Evolutionary conservation across 2,888 invertebrate species (phyloP).

Genomic region (Encarsia formosa): DNA sequence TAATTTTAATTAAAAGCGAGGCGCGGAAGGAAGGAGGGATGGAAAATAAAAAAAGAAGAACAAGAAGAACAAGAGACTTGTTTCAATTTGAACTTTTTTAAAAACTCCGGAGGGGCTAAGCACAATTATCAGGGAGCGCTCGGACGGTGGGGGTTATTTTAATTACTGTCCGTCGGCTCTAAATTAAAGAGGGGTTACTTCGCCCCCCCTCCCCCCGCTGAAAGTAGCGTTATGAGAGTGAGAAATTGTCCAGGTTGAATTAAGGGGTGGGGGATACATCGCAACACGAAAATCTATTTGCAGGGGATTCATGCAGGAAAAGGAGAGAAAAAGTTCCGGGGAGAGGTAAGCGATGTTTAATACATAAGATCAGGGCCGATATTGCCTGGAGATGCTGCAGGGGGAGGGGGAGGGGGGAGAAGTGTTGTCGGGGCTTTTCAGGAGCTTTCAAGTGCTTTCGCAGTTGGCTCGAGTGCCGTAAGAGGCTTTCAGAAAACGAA

Average conservation of each 20-base stretch:
- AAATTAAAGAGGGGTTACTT: constrained; percentile 51
- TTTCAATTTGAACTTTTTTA: background rate
- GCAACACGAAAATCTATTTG: too few species aligned
- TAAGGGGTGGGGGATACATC: too few species aligned
- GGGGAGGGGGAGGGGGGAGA: constrained; percentile 29
- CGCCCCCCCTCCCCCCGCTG: constrained; percentile 25
- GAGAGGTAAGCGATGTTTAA: constrained; percentile 8
- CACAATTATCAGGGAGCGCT: constrained; percentile 41
- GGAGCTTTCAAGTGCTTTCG: constrained; percentile 52
- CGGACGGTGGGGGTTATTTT: constrained; percentile 48
- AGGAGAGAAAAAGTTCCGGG: constrained; percentile 36
- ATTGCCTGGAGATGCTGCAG: constrained; percentile 6
- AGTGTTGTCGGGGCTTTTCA: constrained; percentile 51
- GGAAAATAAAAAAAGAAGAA: too few species aligned
- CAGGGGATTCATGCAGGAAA: too few species aligned
- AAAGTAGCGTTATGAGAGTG: too few species aligned
- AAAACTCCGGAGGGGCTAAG: constrained; percentile 37
- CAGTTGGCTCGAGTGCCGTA: constrained; percentile 52
- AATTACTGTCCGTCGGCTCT: constrained; percentile 51
- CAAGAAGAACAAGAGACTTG: too few species aligned
- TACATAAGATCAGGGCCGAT: constrained; percentile 43
- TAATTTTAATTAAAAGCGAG: too few species aligned
- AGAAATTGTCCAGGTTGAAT: too few species aligned
- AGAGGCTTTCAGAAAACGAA: constrained; percentile 52
- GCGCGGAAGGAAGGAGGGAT: too few species aligned